Percentiles rank a stretch among this genome's conserved stretches.
These are phyloP conservation scores for Agrotis segetum DNA, from an alignment of 2,888 invertebrate species.

Conservation along the genomic window DNA sequence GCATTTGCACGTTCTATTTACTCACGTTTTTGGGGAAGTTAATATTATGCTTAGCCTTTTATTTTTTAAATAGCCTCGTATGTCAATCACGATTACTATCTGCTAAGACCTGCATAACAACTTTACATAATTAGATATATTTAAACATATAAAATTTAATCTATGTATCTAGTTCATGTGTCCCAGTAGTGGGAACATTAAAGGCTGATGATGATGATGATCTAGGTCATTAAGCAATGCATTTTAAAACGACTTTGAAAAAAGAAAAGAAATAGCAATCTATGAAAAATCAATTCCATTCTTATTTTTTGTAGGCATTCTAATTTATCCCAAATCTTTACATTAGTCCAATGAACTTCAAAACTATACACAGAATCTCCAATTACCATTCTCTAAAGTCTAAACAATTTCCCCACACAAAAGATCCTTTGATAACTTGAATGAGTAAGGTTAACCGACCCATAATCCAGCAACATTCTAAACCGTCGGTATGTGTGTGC, in stretches of 20 bases:
- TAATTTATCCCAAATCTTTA: too few species aligned
- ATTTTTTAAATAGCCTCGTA: background rate
- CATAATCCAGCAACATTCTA: slow-evolving; percentile 51
- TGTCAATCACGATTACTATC: background rate
- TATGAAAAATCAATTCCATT: too few species aligned
- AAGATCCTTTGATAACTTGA: slow-evolving; percentile 24
- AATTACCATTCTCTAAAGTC: background rate
- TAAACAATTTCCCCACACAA: slow-evolving; percentile 18
- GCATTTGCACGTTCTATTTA: slow-evolving; percentile 19
- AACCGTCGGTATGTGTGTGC: slow-evolving; percentile 47
- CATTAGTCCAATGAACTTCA: background rate
- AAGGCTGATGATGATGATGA: too few species aligned
- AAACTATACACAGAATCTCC: background rate
- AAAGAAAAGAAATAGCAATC: too few species aligned
- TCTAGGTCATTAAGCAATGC: background rate
- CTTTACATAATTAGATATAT: background rate
- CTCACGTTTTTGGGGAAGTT: slow-evolving; percentile 5
- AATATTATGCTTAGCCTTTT: background rate
- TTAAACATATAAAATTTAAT: background rate
- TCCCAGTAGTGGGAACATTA: too few species aligned
- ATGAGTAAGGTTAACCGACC: slow-evolving; percentile 22
- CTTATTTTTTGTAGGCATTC: too few species aligned
- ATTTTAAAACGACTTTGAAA: background rate
- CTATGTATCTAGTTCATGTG: background rate
- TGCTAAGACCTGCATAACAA: background rate